These are phyloP conservation scores for Vanessa tameamea DNA, from an alignment of 1,140 invertebrate genomes.

Conservation along the genomic window DNA sequence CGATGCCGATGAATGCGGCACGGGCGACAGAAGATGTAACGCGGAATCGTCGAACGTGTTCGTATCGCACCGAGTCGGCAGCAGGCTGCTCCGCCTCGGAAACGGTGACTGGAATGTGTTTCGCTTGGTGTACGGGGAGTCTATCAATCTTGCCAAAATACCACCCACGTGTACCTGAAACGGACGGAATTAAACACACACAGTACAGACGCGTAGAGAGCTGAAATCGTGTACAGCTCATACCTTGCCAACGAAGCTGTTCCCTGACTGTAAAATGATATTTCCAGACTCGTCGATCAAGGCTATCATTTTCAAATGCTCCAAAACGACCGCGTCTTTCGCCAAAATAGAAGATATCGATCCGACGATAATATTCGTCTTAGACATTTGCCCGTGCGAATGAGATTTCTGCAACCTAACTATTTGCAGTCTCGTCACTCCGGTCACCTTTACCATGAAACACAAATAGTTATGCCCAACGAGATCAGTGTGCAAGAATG, in stretches of 20 bases:
- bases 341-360: conserved; percentile 86
- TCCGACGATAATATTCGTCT: conserved; percentile 87
- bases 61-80: conserved; percentile 80
- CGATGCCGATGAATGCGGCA: conserved; percentile 67
- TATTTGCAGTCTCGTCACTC: conserved; percentile 85
- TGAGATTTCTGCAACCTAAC: conserved; percentile 89
- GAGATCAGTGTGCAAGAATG: conserved; percentile 91
- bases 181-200: too few species aligned
- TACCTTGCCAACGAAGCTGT: conserved; percentile 88
- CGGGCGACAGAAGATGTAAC: conserved; percentile 81
- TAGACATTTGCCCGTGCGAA: conserved; percentile 78
- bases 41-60: conserved; percentile 81
- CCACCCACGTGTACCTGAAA: conserved; percentile 87
- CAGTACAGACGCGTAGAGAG: not conserved
- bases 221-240: not conserved
- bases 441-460: conserved; percentile 85
- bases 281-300: conserved; percentile 89
- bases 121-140: conserved; percentile 82
- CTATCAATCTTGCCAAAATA: conserved; percentile 83
- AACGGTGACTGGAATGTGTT: conserved; percentile 82
- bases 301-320: conserved; percentile 90
- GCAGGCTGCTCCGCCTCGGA: conserved; percentile 84
- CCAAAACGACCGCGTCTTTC: conserved; percentile 90
- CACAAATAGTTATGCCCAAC: conserved; percentile 92
- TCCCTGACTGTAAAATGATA: conserved; percentile 93